Evolutionary conservation across 2,113 vertebrate species (phyloP).

Genomic region (Centrocercus urophasianus): DNA sequence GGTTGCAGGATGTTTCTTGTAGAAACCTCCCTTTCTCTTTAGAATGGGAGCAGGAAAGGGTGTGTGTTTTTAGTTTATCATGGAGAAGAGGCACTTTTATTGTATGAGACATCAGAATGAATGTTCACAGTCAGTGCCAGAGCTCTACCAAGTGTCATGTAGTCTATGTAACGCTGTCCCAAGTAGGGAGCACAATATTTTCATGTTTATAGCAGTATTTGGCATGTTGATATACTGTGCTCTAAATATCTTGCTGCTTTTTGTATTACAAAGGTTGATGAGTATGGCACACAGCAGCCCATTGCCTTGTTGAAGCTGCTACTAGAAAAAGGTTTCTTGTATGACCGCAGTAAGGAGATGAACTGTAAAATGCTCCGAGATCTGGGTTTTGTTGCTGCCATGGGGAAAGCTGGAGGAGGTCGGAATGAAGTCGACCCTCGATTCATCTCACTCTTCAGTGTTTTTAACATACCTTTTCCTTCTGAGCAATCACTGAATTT

Average conservation of each 20-base stretch:
- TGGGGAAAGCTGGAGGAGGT: constrained; percentile 96
- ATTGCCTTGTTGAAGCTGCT: constrained; percentile 93
- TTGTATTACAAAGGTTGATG: constrained; percentile 84
- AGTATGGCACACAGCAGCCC: constrained; percentile 95
- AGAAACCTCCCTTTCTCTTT: not conserved
- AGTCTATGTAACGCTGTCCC: not conserved
- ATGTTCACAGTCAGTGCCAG: not conserved
- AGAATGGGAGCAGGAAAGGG: not conserved
- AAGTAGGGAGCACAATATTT: not conserved
- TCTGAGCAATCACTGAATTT: constrained; percentile 85
- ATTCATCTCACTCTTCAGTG: constrained; percentile 92
- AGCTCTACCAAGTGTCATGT: not conserved
- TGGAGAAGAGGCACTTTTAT: not conserved
- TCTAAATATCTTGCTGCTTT: not conserved
- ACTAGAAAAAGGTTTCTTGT: constrained; percentile 89
- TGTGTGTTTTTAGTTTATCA: not conserved
- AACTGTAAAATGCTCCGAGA: constrained; percentile 91
- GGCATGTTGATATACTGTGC: not conserved
- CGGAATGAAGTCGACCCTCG: constrained; percentile 94
- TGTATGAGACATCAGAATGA: not conserved
- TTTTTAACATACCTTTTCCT: constrained; percentile 92
- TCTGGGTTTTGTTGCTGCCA: constrained; percentile 91
- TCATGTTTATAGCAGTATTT: not conserved
- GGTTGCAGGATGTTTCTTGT: not conserved
- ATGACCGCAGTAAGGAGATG: constrained; percentile 92